Percentiles rank a stretch among this genome's conserved stretches.
Conservation (phyloP, 2,888 invertebrate genomes). For the Brachyptera risi region DNA sequence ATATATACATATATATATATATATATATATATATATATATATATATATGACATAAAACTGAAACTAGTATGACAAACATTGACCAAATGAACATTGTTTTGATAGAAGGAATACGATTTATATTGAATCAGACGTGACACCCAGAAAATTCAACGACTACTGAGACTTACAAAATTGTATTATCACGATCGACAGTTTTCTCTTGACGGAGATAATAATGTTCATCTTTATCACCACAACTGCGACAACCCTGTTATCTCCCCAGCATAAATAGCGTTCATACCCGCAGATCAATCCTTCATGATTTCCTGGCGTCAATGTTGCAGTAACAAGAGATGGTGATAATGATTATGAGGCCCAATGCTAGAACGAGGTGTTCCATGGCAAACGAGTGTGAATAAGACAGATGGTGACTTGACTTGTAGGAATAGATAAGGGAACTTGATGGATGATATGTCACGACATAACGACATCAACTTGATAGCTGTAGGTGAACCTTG, state of each 20-base stretch:
- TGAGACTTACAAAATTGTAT: no score
- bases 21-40: no score
- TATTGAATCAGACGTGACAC: no score
- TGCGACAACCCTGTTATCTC: not conserved
- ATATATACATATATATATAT: no score
- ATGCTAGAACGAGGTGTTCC: not conserved
- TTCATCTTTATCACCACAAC: not conserved
- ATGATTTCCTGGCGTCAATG: not conserved
- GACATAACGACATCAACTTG: not conserved
- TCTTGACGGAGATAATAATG: slow-evolving; percentile 9
- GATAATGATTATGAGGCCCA: slow-evolving; percentile 5
- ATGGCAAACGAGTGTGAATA: not conserved
- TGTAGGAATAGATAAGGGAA: slow-evolving; percentile 3
- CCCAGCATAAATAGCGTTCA: not conserved
- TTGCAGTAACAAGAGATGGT: not conserved
- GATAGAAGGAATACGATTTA: no score
- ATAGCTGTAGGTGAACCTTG: not conserved
- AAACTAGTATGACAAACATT: no score
- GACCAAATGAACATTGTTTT: no score
- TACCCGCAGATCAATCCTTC: not conserved
- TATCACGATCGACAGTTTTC: no score
- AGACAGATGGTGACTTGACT: slow-evolving; percentile 17
- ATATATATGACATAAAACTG: no score
- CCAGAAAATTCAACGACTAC: no score
- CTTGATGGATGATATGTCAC: slow-evolving; percentile 11